Conservation (phyloP, 2,113 vertebrate species). For the Eurystomus gularis region DNA sequence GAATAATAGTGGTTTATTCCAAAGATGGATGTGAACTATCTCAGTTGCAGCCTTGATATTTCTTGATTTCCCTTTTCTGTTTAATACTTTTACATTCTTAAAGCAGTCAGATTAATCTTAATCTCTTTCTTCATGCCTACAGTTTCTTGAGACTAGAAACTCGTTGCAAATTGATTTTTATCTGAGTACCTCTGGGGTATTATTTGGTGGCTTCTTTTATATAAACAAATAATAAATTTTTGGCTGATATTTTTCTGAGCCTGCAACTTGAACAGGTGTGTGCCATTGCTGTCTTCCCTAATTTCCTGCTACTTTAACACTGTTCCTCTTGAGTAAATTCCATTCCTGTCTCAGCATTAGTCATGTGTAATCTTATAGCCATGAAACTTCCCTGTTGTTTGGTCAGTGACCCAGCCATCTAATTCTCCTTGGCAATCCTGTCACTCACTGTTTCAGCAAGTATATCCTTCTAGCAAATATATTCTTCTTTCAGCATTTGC, state of each 20-base stretch:
- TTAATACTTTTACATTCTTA: not conserved
- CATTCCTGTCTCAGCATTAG: not conserved
- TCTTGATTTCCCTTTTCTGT: not conserved
- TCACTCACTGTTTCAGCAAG: not conserved
- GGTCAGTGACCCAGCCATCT: not conserved
- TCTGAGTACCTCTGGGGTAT: not conserved
- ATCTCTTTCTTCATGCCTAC: not conserved
- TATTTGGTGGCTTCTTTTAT: not conserved
- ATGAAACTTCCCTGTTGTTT: not conserved
- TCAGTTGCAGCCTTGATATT: not conserved
- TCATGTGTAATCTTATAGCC: not conserved
- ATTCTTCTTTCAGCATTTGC: not conserved
- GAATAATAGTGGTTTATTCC: not conserved
- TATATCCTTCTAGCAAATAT: not conserved
- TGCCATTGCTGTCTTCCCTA: not conserved
- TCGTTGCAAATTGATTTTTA: not conserved
- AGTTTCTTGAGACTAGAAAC: not conserved
- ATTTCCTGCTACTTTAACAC: conserved; percentile 19
- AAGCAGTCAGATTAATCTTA: not conserved
- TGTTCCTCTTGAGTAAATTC: conserved; percentile 19
- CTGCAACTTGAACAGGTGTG: conserved; percentile 20
- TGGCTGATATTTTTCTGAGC: conserved; percentile 12
- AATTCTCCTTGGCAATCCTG: conserved; percentile 1
- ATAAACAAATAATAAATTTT: not conserved
- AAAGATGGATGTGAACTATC: not conserved